A percentile compares a stretch with the other conserved stretches of the same genome.
Conservation (phyloP, 2,113 vertebrate genomes). For the Pygoscelis antarcticus region DNA sequence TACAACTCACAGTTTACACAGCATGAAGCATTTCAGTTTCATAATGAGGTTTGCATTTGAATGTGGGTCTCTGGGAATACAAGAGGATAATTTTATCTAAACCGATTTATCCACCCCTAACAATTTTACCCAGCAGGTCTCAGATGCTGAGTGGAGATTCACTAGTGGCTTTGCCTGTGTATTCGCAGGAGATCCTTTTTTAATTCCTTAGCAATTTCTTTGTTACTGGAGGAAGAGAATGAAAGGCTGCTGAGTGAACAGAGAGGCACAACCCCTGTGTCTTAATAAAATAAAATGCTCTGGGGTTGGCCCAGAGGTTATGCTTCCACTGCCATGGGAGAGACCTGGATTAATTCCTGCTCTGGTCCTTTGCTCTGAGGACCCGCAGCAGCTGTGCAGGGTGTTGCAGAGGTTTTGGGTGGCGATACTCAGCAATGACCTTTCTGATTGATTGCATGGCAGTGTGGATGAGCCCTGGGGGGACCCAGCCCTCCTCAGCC, state of each 20-base stretch:
- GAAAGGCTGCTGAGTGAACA: conserved; percentile 12
- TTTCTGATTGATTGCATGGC: background rate
- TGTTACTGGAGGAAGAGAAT: background rate
- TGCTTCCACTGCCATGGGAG: background rate
- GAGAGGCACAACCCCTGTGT: background rate
- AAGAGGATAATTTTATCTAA: conserved; percentile 11
- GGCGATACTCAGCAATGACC: background rate
- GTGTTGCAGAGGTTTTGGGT: background rate
- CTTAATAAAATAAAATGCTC: conserved; percentile 46
- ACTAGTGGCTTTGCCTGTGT: background rate
- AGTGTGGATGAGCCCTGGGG: background rate
- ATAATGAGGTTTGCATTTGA: background rate
- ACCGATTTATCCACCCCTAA: background rate
- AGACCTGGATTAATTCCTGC: conserved; percentile 30
- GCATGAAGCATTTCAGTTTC: background rate
- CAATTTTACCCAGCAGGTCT: background rate
- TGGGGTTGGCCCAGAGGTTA: background rate
- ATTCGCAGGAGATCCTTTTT: background rate
- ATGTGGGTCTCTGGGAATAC: background rate
- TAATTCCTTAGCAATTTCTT: conserved; percentile 49
- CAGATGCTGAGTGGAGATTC: background rate
- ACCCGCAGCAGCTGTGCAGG: background rate
- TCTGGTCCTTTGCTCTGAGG: background rate
- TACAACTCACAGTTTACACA: conserved; percentile 21
- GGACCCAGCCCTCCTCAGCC: background rate